These are phyloP conservation scores for Cyrtodaria siliqua DNA, from an alignment of 2,888 invertebrate species.

Conservation along the genomic window DNA sequence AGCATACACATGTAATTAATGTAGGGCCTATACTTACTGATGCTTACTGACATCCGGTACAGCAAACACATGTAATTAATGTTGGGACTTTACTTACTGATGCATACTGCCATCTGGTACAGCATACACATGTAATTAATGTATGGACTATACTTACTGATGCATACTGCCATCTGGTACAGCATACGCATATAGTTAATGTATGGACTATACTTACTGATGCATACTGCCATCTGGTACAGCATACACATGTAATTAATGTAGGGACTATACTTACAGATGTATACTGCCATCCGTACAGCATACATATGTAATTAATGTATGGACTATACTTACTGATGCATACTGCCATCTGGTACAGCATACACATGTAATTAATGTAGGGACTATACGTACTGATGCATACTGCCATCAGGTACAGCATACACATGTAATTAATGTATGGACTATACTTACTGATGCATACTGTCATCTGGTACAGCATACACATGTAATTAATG, in stretches of 20 bases:
- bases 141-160: slow-evolving; percentile 22
- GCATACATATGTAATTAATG: slow-evolving; percentile 24
- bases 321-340: background rate
- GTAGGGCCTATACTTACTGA: slow-evolving; percentile 31
- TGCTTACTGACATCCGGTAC: slow-evolving; percentile 41
- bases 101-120: no score
- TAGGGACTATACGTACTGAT: no score
- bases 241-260: background rate
- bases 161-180: slow-evolving; percentile 43
- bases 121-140: background rate
- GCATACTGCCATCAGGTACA: no score
- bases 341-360: background rate
- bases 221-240: background rate
- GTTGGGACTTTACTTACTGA: no score
- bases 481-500: no score
- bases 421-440: background rate
- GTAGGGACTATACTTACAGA: slow-evolving; percentile 21
- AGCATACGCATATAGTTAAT: slow-evolving; percentile 22
- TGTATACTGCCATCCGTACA: slow-evolving; percentile 40
- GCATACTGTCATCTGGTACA: slow-evolving; percentile 41
- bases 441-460: no score
- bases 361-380: background rate
- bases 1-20: no score
- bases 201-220: no score
- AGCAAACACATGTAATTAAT: slow-evolving; percentile 36